Conservation (phyloP, 2,113 vertebrate species). For the Clarias magur region DNA sequence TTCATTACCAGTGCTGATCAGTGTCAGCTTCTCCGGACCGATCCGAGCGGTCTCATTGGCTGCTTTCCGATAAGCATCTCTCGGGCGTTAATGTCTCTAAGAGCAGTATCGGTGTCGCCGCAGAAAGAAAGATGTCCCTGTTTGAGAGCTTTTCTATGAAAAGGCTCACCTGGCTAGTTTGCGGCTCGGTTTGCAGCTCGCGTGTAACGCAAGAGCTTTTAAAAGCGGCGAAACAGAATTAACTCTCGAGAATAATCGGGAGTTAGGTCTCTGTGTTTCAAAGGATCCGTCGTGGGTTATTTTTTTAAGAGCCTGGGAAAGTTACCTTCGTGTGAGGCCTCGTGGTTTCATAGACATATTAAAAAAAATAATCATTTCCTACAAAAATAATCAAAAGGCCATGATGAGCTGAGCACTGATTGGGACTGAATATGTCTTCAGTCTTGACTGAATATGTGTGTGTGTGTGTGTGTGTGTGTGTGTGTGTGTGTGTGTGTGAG, state of each 20-base stretch:
- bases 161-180: not conserved
- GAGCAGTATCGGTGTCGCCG: slow-evolving; percentile 58
- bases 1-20: not conserved
- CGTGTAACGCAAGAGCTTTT: slow-evolving; percentile 23
- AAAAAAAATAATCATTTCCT: not conserved
- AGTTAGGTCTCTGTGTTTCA: not conserved
- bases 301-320: slow-evolving; percentile 13
- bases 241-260: not conserved
- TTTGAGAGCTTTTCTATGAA: slow-evolving; percentile 23
- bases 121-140: slow-evolving; percentile 61
- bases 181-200: slow-evolving; percentile 23
- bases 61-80: slow-evolving; percentile 43
- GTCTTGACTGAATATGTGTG: too few species aligned
- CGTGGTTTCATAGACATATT: not conserved
- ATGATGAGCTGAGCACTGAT: not conserved
- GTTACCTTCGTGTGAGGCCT: not conserved
- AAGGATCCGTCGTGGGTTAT: not conserved
- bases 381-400: not conserved
- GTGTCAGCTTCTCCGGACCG: not conserved
- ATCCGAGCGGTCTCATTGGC: slow-evolving; percentile 1
- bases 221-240: slow-evolving; percentile 6
- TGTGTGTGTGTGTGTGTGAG: not conserved
- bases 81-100: slow-evolving; percentile 27
- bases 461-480: not conserved
- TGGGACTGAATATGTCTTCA: not conserved